Evolutionary conservation across 2,113 vertebrate species (phyloP).

Genomic region (Poeciliopsis prolifica): DNA sequence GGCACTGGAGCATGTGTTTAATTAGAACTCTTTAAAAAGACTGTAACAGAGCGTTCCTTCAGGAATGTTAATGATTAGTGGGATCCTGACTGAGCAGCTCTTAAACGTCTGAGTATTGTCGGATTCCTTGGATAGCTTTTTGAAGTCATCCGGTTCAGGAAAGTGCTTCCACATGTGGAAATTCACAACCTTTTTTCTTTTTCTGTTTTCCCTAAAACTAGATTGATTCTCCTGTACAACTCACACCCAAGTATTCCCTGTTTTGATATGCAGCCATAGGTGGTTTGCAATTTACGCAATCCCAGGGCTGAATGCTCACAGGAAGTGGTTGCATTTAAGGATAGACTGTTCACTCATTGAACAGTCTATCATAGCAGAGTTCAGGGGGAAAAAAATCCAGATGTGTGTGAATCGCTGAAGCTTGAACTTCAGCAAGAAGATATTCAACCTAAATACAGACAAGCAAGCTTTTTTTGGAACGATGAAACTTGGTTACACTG

Average conservation of each 20-base stretch:
- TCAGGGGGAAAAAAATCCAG: constrained; percentile 27
- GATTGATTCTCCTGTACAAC: constrained; percentile 22
- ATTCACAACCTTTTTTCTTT: constrained; percentile 50
- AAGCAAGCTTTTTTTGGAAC: not conserved
- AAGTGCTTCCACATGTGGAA: constrained; percentile 77
- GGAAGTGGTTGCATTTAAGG: constrained; percentile 62
- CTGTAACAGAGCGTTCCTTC: constrained; percentile 71
- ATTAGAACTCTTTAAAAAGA: constrained; percentile 76
- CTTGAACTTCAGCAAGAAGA: constrained; percentile 23
- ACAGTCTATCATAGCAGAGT: constrained; percentile 10
- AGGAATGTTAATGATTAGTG: constrained; percentile 82
- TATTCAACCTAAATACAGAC: constrained; percentile 28
- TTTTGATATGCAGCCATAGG: constrained; percentile 46
- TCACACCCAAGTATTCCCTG: constrained; percentile 27
- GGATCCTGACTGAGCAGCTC: constrained; percentile 73
- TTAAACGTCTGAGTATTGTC: constrained; percentile 73
- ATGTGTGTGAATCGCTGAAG: constrained; percentile 33
- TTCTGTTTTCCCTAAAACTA: constrained; percentile 12
- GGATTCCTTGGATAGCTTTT: constrained; percentile 68
- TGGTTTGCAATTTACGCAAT: constrained; percentile 48
- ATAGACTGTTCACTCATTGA: constrained; percentile 44
- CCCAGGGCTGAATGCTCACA: constrained; percentile 55
- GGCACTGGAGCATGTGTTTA: constrained; percentile 77
- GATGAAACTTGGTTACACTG: not conserved
- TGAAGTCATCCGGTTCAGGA: constrained; percentile 64